Conservation (phyloP, 2,113 vertebrate genomes). For the Elgaria multicarinata region DNA sequence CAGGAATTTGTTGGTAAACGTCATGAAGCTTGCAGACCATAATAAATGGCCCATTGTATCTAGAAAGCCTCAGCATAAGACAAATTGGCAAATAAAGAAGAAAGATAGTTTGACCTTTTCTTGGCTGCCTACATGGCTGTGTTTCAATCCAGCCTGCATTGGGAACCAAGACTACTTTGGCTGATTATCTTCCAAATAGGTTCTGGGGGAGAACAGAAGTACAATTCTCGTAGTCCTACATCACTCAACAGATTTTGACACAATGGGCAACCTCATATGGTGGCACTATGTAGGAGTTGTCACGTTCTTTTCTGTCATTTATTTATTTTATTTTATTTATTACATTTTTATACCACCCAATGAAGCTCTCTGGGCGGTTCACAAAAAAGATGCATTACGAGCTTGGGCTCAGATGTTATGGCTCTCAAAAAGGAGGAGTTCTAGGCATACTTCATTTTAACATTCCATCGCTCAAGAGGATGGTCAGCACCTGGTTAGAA, state of each 20-base stretch:
- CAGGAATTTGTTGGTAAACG: conserved; percentile 19
- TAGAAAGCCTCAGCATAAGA: background rate
- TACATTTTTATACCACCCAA: too few relatives aligned
- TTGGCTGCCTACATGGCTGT: background rate
- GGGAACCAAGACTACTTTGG: background rate
- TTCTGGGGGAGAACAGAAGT: background rate
- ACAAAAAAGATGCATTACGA: too few relatives aligned
- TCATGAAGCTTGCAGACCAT: background rate
- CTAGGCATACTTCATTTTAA: too few relatives aligned
- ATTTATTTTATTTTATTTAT: too few relatives aligned
- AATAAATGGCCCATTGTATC: conserved; percentile 6
- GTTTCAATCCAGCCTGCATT: background rate
- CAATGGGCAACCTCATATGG: background rate
- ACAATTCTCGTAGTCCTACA: background rate
- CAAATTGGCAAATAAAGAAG: background rate
- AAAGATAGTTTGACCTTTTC: background rate
- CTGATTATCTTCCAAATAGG: background rate
- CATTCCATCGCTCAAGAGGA: too few relatives aligned
- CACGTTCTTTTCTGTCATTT: background rate
- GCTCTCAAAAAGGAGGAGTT: too few relatives aligned
- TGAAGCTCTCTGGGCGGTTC: too few relatives aligned
- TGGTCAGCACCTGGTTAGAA: too few relatives aligned
- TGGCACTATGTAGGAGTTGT: too few relatives aligned
- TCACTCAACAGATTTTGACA: background rate
- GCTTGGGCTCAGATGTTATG: too few relatives aligned